Evolutionary conservation across 2,888 invertebrate species (phyloP), one percentile per base, ranked within the genome.

Genomic region (Physocephala rufipes): DNA sequence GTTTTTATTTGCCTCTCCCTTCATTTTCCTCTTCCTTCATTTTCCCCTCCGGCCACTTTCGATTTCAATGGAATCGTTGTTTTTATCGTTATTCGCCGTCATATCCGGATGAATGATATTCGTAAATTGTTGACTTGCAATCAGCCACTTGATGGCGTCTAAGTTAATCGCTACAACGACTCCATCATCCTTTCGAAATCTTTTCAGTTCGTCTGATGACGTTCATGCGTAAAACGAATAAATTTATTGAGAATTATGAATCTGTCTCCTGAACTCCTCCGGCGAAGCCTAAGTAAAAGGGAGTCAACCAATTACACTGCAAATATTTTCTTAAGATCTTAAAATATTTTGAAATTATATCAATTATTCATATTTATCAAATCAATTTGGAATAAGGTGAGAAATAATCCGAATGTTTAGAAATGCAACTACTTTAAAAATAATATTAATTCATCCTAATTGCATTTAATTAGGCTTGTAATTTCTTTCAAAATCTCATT

Each of bases 31-130:
- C n/a, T n/a, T n/a, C n/a, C n/a, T n/a, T n/a, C n/a, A n/a, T 45
- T 62, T 3, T 45, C 21, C 24, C 13, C 36, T 21, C 2, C 9
- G 36, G 36, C 13, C 24, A 47, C 47, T 16, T 45, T 26, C 3
- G 47, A 63, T 63, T 47, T 47, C 47, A 63, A 63, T 63, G 15
- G 47, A 47, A 26, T 63, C 58, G 1, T 3, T 47, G 19, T 47
- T 47, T 47, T 47, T 28, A 28, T 15, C 9, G 58, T 28, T 58
- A 26, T 13, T 58, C 58, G 12, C 16, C 26, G 16, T 12, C 24
- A 28, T 53, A 1, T 2, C 21, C 36, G 49, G 16, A 7, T 53
- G 16, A 9, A 36, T 26, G 30, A 4, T 4, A 5, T 21, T 30
- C 2, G 9, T 62, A 15, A n/a, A 2, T 62, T 12, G n/a, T 16